phyloP scores from a whole-genome alignment of 2,888 invertebrate species.

The Tipula confusa region DNA sequence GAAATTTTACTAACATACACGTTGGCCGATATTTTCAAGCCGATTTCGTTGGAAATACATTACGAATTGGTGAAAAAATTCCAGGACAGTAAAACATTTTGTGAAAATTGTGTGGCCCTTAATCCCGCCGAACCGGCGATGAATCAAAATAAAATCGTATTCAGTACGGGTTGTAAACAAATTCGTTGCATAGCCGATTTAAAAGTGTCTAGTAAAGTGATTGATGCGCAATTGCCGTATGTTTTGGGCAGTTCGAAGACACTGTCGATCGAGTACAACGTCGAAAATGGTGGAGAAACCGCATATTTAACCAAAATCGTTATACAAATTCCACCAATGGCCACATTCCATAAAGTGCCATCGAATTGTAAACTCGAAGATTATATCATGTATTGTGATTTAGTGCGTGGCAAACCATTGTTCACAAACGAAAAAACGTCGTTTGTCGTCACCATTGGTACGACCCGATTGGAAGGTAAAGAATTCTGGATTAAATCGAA shows the following conservation, averaged over 20 bases:
- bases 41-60: slow-evolving; percentile 47
- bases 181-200: slow-evolving; percentile 48
- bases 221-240: slow-evolving; percentile 39
- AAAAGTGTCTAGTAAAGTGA: slow-evolving; percentile 40
- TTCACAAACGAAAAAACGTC: not conserved
- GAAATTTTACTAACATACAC: slow-evolving; percentile 45
- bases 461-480: slow-evolving; percentile 37
- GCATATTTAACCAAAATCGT: slow-evolving; percentile 52
- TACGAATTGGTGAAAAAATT: slow-evolving; percentile 45
- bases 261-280: slow-evolving; percentile 44
- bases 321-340: slow-evolving; percentile 48
- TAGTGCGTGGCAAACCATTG: not conserved
- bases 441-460: not conserved
- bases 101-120: slow-evolving; percentile 47
- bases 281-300: slow-evolving; percentile 51
- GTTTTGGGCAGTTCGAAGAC: slow-evolving; percentile 46
- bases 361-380: slow-evolving; percentile 41
- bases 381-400: slow-evolving; percentile 26
- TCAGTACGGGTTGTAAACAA: slow-evolving; percentile 47
- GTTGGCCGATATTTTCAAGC: slow-evolving; percentile 48
- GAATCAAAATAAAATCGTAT: slow-evolving; percentile 45
- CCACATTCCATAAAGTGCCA: slow-evolving; percentile 46
- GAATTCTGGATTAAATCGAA: slow-evolving; percentile 43
- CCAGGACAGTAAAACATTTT: slow-evolving; percentile 46
- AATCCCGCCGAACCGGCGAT: slow-evolving; percentile 46